These are phyloP conservation scores for Brachycybe producta DNA, from an alignment of 2,888 invertebrate species.

Conservation along the genomic window DNA sequence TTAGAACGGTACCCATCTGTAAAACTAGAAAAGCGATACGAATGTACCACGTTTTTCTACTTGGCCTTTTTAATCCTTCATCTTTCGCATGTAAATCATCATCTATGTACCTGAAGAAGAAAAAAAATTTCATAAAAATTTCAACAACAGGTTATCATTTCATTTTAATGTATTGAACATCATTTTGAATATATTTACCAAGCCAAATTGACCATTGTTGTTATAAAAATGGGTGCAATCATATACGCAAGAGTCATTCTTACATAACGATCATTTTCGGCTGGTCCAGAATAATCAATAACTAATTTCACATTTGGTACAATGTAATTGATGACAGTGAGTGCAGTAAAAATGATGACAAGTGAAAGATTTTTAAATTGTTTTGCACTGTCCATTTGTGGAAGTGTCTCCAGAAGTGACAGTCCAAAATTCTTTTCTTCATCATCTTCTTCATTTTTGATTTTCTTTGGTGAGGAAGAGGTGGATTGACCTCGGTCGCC, in stretches of 20 bases:
- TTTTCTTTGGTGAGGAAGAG: no score
- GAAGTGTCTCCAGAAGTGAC: no score
- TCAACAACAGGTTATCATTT: background rate
- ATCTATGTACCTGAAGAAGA: constrained; percentile 8
- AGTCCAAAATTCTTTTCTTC: background rate
- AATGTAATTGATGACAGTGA: background rate
- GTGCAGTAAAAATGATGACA: background rate
- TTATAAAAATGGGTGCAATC: constrained; percentile 10
- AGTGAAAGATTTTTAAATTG: background rate
- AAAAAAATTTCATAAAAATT: background rate
- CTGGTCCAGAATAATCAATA: constrained; percentile 5
- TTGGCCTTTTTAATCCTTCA: background rate
- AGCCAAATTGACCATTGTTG: constrained; percentile 9
- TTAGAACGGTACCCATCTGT: constrained; percentile 8
- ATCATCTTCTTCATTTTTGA: background rate
- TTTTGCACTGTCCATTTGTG: background rate
- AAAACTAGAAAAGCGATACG: background rate
- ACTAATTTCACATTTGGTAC: constrained; percentile 10
- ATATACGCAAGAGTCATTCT: constrained; percentile 11
- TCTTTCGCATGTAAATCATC: constrained; percentile 9
- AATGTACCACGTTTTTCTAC: constrained; percentile 6
- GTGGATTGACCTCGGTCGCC: no score
- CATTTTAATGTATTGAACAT: background rate
- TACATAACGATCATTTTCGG: constrained; percentile 9
- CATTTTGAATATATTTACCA: background rate